Conservation (phyloP, 92 coral and sea anemone genomes). For the Pocillopora grandis region DNA sequence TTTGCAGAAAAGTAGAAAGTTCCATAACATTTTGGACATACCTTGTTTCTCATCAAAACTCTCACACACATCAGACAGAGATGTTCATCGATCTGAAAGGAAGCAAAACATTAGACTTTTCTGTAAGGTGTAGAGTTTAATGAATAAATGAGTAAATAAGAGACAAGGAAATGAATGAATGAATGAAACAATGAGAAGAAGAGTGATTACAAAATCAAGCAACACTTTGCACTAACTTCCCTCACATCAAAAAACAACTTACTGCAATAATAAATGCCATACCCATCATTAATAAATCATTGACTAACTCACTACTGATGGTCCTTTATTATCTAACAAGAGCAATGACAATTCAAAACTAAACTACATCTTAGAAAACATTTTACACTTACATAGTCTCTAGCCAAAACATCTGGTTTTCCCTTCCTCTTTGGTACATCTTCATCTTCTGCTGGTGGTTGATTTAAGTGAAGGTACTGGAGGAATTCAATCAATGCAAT, state of each 20-base stretch:
- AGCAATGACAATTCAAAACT: neutral
- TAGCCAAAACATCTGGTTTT: conserved; percentile 83
- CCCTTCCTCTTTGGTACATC: conserved; percentile 45
- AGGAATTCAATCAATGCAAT: conserved; percentile 87
- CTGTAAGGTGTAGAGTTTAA: neutral
- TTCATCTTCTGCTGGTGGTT: conserved; percentile 47
- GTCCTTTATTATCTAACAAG: too few relatives aligned
- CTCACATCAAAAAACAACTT: neutral
- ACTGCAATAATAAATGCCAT: neutral
- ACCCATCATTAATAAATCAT: neutral
- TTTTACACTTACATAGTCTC: conserved; percentile 71
- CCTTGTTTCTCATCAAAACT: conserved; percentile 98
- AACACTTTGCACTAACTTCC: too few relatives aligned
- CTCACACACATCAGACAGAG: conserved; percentile 89
- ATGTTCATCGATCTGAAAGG: conserved; percentile 89
- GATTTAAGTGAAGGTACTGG: conserved; percentile 85
- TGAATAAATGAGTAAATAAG: neutral
- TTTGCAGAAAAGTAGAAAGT: too few relatives aligned
- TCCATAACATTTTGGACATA: conserved; percentile 9
- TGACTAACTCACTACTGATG: too few relatives aligned
- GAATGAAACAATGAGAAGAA: too few relatives aligned
- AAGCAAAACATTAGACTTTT: neutral
- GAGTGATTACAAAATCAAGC: too few relatives aligned
- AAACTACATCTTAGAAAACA: too few relatives aligned
- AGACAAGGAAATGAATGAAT: too few relatives aligned